A percentile compares a stretch with the other conserved stretches of the same genome.
Conservation (phyloP, 2,113 vertebrate species). For the Xenopus borealis region DNA sequence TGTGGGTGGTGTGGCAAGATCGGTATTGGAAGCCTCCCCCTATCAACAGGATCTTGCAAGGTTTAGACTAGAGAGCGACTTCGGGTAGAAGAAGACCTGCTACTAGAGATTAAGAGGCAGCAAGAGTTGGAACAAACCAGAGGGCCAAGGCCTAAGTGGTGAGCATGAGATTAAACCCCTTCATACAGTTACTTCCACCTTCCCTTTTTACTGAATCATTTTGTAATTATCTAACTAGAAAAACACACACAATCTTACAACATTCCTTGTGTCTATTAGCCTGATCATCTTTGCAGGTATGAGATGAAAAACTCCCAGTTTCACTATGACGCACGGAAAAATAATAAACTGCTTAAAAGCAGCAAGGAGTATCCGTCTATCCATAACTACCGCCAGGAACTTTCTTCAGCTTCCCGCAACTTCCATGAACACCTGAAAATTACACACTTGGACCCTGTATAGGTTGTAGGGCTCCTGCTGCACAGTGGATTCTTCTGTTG, state of each 20-base stretch:
- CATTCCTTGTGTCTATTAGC: not conserved
- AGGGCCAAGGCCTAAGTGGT: constrained; percentile 41
- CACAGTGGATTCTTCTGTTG: not conserved
- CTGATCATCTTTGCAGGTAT: constrained; percentile 14
- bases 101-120: constrained; percentile 46
- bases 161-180: not conserved
- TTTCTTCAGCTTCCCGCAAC: constrained; percentile 29
- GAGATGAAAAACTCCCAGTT: constrained; percentile 28
- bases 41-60: constrained; percentile 39
- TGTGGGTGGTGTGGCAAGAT: not conserved
- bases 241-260: not conserved
- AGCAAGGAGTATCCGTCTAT: constrained; percentile 26
- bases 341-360: constrained; percentile 42
- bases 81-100: constrained; percentile 33
- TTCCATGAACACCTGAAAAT: constrained; percentile 31
- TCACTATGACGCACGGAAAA: constrained; percentile 48
- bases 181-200: not conserved
- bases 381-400: constrained; percentile 17
- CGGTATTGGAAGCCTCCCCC: constrained; percentile 28
- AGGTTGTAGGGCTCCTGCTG: not conserved
- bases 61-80: constrained; percentile 27
- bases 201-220: too few relatives aligned
- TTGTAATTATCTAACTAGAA: too few relatives aligned
- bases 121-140: constrained; percentile 39
- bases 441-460: constrained; percentile 12